Base-by-base conservation (phyloP, 2,888 invertebrate genomes). In the Silvanus unidentatus region DNA sequence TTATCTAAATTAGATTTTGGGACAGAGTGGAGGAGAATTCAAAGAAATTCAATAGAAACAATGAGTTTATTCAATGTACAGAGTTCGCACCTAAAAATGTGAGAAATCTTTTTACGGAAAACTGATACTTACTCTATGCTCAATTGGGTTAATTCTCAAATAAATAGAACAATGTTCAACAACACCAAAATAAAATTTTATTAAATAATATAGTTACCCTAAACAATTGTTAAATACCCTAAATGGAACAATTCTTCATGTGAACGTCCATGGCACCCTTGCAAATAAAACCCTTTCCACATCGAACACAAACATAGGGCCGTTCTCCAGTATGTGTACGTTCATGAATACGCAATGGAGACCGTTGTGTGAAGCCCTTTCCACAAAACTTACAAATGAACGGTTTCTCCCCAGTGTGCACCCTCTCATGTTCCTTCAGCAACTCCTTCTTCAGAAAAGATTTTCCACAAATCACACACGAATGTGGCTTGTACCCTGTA, bases 261-360 rank as follows among this genome's bases (percentile, higher is more conserved):
- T 69, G 69, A 15, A 62, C 64, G 42, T 68, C 65, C 50, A 66
- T 59, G n/a, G 66, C 64, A 8, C 64, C 65, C 45, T 66, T 68
- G 8, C 68, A 66, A 40, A 66, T 63, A 46, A 68, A 69, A 1
- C 66, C 66, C 48, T 62, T 68, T 4, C 57, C 55, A 44, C 70
- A 70, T 3, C 66, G 50, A 16, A 61, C 57, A 42, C 70, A 70
- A 42, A 76, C 73, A 69, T 80, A 77, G 37, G 80, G 79, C 63
- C 76, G 75, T 69, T 79, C 78, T 0, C 80, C 79, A 0, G 77
- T 77, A 66, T 80, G 80, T 37, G 76, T 77, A 40, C 80, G 73
- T 67, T 78, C 77, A 69, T 81, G 80, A 39, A 79, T 70, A 29
- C 76, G 76, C 54, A 80, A 66, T 59, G 79, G 77, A 60, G 77